Base-by-base conservation (phyloP, 2,888 invertebrate species). In the Meghimatium bilineatum region DNA sequence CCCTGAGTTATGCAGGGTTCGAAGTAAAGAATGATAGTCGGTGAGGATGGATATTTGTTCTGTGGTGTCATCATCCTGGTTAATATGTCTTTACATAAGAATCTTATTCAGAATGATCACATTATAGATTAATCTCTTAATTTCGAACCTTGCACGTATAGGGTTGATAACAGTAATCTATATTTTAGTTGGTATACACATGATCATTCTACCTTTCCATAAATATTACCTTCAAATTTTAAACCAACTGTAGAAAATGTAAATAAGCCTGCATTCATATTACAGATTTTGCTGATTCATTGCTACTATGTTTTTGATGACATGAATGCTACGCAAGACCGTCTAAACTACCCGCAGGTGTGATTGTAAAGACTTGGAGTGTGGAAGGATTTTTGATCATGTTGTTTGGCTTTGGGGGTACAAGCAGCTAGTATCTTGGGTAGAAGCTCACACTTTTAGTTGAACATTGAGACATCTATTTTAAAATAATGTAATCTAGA, bases 301-400 rank as follows among this genome's bases (percentile, higher is more conserved):
- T 38, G 56, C 44, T 60, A 49, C 26, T 72, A 78, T 77, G 12
- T 52, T 82, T 10, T 66, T 82, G 44, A 71, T 85, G 85, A 76
- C 84, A 86, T 87, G 79, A 86, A 82, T 87, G 88, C 86, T 87
- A 87, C 87, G 89, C 89, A 88, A 91, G 91, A 91, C 91, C 90
- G 90, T 92, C 90, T 91, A 88, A 87, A 86, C 85, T 87, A 86
- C 89, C 89, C 87, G 88, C 91, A 91, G 89, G 88, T 89, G 83
- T 84, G 85, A 80, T 74, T 86, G 85, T 85, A 86, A 80, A 69
- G 85, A 85, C 87, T 67, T 72, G 83, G 83, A 84, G 67, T 69
- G 85, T 87, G 91, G 93, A 93, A 93, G 93, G 93, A 93, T 93
- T 93, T 93, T 93, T 93, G 93, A 93, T 91, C 93, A 93, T 92